Percentiles rank a stretch among this genome's conserved stretches.
These are phyloP conservation scores for Brachyhypopomus gauderio DNA, from an alignment of 2,113 vertebrate genomes.

Conservation along the genomic window DNA sequence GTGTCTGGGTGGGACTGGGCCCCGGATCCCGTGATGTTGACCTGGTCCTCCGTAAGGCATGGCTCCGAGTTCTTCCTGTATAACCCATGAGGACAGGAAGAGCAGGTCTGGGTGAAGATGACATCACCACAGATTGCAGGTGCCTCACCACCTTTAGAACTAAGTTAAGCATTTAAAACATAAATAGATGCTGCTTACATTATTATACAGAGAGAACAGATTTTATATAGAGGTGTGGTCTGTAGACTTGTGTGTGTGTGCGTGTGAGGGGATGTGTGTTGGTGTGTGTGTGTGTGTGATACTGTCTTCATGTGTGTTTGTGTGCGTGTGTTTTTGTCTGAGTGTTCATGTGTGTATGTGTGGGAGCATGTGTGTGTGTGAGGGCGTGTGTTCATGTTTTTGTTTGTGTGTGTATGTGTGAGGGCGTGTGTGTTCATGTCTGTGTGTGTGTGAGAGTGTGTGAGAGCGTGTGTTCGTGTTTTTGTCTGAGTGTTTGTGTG, in stretches of 20 bases:
- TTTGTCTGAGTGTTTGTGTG: constrained; percentile 13
- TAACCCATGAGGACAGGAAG: background rate
- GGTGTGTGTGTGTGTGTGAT: constrained; percentile 32
- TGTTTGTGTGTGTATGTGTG: constrained; percentile 25
- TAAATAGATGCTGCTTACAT: too few relatives aligned
- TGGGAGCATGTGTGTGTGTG: background rate
- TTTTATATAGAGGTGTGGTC: too few relatives aligned
- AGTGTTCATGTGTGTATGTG: constrained; percentile 20
- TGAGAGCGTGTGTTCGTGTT: constrained; percentile 25
- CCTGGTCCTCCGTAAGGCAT: constrained; percentile 66
- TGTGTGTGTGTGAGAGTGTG: background rate
- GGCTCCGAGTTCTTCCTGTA: constrained; percentile 70
- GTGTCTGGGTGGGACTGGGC: constrained; percentile 72
- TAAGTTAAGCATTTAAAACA: background rate
- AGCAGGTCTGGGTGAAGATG: background rate
- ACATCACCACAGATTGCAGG: too few relatives aligned
- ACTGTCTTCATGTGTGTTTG: constrained; percentile 11
- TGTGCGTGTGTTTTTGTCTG: constrained; percentile 10
- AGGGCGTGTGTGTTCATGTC: constrained; percentile 14
- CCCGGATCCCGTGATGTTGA: background rate
- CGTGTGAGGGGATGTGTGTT: background rate
- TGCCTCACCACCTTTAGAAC: too few relatives aligned
- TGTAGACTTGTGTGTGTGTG: background rate
- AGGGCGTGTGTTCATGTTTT: background rate
- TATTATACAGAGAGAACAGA: too few relatives aligned